Percentiles rank a stretch among this genome's conserved stretches.
Evolutionary conservation across 1,140 invertebrate genomes (phyloP).

Genomic region (Bombus terrestris): DNA sequence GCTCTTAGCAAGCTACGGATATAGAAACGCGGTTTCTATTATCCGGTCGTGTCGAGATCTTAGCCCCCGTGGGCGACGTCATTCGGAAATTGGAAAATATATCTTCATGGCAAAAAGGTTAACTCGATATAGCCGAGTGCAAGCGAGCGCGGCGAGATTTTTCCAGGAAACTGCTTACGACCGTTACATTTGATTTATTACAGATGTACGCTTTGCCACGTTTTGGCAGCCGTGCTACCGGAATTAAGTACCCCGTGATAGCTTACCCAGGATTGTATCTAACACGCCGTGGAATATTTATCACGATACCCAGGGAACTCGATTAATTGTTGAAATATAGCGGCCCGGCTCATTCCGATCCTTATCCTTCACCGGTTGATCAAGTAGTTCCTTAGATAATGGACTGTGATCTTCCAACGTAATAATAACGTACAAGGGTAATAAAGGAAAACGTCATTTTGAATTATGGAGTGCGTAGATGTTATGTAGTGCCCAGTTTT

Average conservation of each 20-base stretch:
- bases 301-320: conserved; percentile 14
- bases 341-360: too few relatives aligned
- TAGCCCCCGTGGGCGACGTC: conserved; percentile 41
- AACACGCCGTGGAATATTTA: conserved; percentile 47
- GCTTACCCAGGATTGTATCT: conserved; percentile 31
- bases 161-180: conserved; percentile 68
- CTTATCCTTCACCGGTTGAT: neutral
- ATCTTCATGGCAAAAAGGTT: conserved; percentile 61
- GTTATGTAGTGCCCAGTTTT: too few relatives aligned
- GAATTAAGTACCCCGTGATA: conserved; percentile 66
- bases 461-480: neutral
- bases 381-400: neutral
- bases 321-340: conserved; percentile 40
- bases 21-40: conserved; percentile 66
- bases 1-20: conserved; percentile 53
- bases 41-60: conserved; percentile 62
- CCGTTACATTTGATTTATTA: conserved; percentile 69
- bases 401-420: neutral
- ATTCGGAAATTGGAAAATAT: conserved; percentile 73
- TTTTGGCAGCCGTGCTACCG: conserved; percentile 19
- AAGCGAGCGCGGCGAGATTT: conserved; percentile 49
- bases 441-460: too few relatives aligned
- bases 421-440: neutral
- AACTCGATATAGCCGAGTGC: conserved; percentile 33
- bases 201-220: conserved; percentile 45